Base-by-base conservation (phyloP, 2,113 vertebrate genomes). In the Pelodiscus sinensis region DNA sequence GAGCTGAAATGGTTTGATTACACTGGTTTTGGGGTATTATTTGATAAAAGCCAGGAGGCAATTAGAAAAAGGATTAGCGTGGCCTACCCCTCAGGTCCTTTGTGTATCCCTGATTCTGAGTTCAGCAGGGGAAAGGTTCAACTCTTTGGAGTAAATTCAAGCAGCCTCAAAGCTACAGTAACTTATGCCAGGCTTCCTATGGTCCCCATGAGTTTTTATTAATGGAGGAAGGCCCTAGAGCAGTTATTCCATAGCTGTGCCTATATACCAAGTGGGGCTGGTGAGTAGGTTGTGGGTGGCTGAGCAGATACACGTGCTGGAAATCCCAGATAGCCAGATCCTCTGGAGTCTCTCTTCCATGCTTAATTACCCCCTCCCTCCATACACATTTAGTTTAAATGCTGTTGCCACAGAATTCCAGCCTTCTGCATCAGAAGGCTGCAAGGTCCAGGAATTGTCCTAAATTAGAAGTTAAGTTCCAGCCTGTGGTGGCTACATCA, bases 151-250 rank as follows among this genome's bases (percentile, higher is more conserved):
- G 8, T 38, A 16, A 84, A 16, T 22, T 71, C 44, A 50, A 0
- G 2, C 2, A 9, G 0, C 1, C 82, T 50, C 60, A 1, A 54
- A 8, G 4, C 6, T 19, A 0, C 18, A 79, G 54, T 5, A 44
- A 80, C 7, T 22, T 29, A 2, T 24, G 44, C 3, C 6, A 84
- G 8, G 22, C 22, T 55, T 12, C n/a, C 50, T 1, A 6, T 11
- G 73, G 31, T 50, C 56, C 2, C 82, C 38, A 50, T 35, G 9
- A 12, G 5, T 3, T 0, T 2, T 58, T 88, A 77, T 12, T 9
- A 57, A 77, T 82, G 79, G 55, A 29, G n/a, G 22, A 38, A 5
- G 6, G 8, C 2, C 9, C 1, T 0, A 24, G 62, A 1, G 3
- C 51, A 12, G 15, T 8, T 35, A 3, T 44, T 77, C 12, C 12